Percentiles rank a stretch among this genome's conserved stretches.
Conservation (phyloP, 2,113 vertebrate genomes). For the Amblyornis subalaris region DNA sequence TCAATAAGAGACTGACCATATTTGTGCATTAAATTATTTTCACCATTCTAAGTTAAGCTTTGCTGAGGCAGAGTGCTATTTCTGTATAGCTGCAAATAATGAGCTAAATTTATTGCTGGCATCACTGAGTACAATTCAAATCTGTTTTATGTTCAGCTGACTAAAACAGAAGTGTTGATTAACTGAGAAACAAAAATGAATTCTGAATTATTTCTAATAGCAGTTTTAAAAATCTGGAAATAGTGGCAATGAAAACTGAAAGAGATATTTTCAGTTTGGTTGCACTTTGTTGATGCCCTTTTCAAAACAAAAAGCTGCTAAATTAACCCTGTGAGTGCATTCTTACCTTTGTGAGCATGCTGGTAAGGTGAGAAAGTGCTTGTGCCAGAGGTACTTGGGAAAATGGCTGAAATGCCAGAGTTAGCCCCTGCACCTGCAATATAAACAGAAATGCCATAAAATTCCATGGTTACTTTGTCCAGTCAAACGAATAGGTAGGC, state of each 20-base stretch:
- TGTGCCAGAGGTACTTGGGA: constrained; percentile 72
- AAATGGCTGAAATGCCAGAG: constrained; percentile 68
- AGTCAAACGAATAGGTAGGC: background rate
- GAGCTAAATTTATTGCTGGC: background rate
- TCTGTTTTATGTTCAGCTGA: background rate
- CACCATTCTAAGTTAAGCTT: background rate
- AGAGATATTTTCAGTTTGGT: background rate
- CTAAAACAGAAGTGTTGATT: background rate
- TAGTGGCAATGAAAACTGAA: background rate
- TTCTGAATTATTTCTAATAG: background rate
- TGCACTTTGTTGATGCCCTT: background rate
- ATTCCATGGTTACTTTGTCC: background rate
- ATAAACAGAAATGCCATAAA: background rate
- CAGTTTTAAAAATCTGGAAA: background rate
- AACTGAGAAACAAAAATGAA: background rate
- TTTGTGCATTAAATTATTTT: background rate
- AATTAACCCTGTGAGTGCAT: background rate
- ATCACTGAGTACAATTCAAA: background rate
- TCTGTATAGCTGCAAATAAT: background rate
- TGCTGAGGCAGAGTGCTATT: background rate
- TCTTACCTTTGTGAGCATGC: constrained; percentile 86
- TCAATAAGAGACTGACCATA: background rate
- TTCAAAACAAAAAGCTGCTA: background rate
- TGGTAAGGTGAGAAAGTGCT: constrained; percentile 86
- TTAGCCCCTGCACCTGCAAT: constrained; percentile 76